Base-by-base conservation (phyloP, 2,113 vertebrate species). In the Rhynchomys soricoides region DNA sequence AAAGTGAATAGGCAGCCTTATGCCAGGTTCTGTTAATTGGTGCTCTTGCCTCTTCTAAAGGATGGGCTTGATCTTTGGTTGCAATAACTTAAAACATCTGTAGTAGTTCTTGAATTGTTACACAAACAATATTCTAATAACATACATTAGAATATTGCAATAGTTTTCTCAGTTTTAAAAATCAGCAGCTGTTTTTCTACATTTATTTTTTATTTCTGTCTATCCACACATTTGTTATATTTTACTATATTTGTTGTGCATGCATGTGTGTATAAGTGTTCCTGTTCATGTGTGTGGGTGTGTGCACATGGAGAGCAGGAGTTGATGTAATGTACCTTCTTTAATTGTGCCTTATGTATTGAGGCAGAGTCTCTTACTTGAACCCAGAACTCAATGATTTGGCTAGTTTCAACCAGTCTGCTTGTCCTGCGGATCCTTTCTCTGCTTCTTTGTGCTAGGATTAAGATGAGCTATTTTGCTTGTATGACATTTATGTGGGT, bases 1-100 rank as follows among this genome's bases (percentile, higher is more conserved):
- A 50, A 95, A 48, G 29, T 81, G 37, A 88, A 81, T 89, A 95
- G 66, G n/a, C 70, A 90, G 83, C 68, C 52, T 87, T 87, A 73
- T 48, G 21, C n/a, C 86, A 93, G 68, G 2, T 70, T 91, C 90
- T 7, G 16, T 87, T 96, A 86, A 68, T 57, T 96, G 68, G 24
- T 48, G 71, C 40, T 79, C 75, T 91, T 82, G 71, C 57, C 62
- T 0, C 93, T 97, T 95, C 77, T 64, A 89, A 94, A 79, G 59
- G 13, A 43, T 55, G 71, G 66, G 26, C 73, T 26, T 52, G n/a
- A 7, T 86, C 5, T 21, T 96, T 57, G 37, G 75, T 45, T 86
- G 48, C 31, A 78, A 7, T 74, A 85, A 86, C 78, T 68, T 82
- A 78, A 78, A 81, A 74, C 40, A 78, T 26, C 26, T 62, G 34